These are phyloP conservation scores for Microtus ochrogaster DNA, from an alignment of 2,113 vertebrate genomes.

Conservation along the genomic window DNA sequence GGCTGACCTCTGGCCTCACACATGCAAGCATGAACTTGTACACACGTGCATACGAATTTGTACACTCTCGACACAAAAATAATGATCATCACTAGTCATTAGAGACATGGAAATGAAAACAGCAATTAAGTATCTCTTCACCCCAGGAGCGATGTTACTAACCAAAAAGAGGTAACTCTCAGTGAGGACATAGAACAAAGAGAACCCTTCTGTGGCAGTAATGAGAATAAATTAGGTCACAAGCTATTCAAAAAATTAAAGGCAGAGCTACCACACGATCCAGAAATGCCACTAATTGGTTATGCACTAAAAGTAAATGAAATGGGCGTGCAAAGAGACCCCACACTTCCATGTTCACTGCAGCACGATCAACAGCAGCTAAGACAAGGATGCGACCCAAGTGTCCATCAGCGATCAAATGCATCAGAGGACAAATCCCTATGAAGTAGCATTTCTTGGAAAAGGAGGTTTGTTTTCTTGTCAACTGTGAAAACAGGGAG, in stretches of 20 bases:
- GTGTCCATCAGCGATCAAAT: not conserved
- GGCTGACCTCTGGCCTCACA: not conserved
- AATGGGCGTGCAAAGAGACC: not conserved
- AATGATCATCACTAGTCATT: not conserved
- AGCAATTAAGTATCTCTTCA: not conserved
- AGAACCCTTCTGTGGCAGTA: not conserved
- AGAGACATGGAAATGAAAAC: not conserved
- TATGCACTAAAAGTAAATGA: not conserved
- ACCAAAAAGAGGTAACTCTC: not conserved
- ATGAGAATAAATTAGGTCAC: not conserved
- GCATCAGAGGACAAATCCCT: not conserved
- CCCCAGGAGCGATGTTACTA: not conserved
- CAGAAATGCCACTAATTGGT: not conserved
- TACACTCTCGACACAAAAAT: not conserved
- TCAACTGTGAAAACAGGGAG: not conserved
- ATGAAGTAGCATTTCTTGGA: not conserved
- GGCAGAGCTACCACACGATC: not conserved
- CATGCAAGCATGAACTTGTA: not conserved
- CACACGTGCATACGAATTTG: not conserved
- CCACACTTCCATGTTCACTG: not conserved
- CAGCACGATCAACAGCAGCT: not conserved
- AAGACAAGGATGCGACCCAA: not conserved
- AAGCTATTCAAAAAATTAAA: not conserved
- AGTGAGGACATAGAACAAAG: not conserved
- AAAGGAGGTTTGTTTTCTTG: not conserved